Evolutionary conservation across 2,797 vertebrate species (phyloP).

Genomic region (Ceyx erithaca): DNA sequence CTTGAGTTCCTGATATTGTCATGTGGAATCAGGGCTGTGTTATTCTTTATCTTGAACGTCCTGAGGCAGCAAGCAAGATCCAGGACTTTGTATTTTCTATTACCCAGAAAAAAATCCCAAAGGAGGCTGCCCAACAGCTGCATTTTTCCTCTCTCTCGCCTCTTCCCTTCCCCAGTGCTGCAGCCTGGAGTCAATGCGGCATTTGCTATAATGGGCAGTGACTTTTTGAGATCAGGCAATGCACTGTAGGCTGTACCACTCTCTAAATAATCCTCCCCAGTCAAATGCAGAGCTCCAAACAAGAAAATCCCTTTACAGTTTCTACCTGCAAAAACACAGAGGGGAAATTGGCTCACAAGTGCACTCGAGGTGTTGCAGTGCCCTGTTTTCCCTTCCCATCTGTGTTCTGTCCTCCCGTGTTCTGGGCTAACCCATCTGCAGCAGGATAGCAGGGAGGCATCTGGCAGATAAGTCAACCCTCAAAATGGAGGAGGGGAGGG

Average conservation of each 20-base stretch:
- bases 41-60: neutral
- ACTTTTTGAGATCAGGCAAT: constrained; percentile 61
- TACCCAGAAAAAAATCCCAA: neutral
- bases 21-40: neutral
- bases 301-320: neutral
- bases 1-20: neutral
- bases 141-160: neutral
- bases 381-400: neutral
- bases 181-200: constrained; percentile 44
- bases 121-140: constrained; percentile 13
- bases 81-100: constrained; percentile 16
- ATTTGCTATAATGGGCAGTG: constrained; percentile 62
- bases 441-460: constrained; percentile 31
- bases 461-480: constrained; percentile 44
- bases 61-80: neutral
- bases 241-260: constrained; percentile 62
- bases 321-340: neutral
- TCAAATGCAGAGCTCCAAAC: constrained; percentile 22
- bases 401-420: neutral
- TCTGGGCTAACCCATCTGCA: constrained; percentile 31
- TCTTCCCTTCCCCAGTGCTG: neutral
- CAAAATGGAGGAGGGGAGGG: constrained; percentile 58
- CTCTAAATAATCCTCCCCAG: constrained; percentile 61
- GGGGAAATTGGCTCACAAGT: neutral
- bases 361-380: neutral